Conservation (phyloP, 2,113 vertebrate species). For the Platichthys flesus region DNA sequence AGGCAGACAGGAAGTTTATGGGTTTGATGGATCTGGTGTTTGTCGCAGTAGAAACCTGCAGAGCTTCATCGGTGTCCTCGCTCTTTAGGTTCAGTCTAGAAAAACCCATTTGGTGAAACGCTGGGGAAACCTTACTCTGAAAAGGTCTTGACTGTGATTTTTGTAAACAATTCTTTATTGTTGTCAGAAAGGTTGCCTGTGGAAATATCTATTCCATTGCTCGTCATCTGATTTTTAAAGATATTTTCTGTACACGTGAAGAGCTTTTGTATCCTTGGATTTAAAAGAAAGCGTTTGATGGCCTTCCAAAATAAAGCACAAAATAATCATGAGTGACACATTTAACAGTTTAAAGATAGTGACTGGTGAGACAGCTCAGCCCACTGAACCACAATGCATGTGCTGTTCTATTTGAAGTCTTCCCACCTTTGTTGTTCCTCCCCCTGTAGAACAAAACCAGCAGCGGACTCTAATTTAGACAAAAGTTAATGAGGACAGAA, state of each 20-base stretch:
- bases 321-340: background rate
- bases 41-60: too few species aligned
- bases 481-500: background rate
- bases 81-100: too few species aligned
- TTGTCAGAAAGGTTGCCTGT: background rate
- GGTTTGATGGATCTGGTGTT: too few species aligned
- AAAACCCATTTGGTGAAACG: too few species aligned
- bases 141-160: background rate
- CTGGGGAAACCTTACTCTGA: too few species aligned
- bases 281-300: background rate
- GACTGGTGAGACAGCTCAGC: slow-evolving; percentile 23
- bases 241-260: background rate
- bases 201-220: background rate
- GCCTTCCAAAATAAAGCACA: background rate
- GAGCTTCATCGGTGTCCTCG: too few species aligned
- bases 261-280: background rate
- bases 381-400: slow-evolving; percentile 28
- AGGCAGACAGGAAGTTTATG: too few species aligned
- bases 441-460: slow-evolving; percentile 23
- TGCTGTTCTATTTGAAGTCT: slow-evolving; percentile 22
- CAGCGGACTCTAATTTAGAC: slow-evolving; percentile 3
- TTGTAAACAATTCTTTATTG: too few species aligned
- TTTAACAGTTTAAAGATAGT: background rate
- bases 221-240: background rate
- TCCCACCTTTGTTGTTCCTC: slow-evolving; percentile 17